phyloP scores from a whole-genome alignment of 2,888 invertebrate species.

The Esperia sulphurella region DNA sequence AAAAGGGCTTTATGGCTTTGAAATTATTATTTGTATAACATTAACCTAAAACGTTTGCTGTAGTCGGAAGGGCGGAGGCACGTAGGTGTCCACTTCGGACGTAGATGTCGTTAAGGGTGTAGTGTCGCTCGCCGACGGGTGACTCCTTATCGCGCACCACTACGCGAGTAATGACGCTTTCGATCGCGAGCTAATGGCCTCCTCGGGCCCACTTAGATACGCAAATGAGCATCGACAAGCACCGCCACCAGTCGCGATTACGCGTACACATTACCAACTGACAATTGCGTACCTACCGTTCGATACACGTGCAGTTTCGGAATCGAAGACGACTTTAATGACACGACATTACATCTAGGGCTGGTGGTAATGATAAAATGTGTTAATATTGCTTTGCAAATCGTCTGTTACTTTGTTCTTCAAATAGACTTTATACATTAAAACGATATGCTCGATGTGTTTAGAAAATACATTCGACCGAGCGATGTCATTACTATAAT shows the following conservation, averaged over 20 bases:
- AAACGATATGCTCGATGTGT: too few species aligned
- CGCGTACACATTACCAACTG: slow-evolving; percentile 41
- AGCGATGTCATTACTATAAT: too few species aligned
- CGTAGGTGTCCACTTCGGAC: slow-evolving; percentile 60
- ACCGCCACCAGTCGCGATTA: slow-evolving; percentile 46
- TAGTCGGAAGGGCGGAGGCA: slow-evolving; percentile 34
- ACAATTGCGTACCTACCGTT: slow-evolving; percentile 33
- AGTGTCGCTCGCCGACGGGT: slow-evolving; percentile 41
- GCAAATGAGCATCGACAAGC: slow-evolving; percentile 75
- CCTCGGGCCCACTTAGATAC: slow-evolving; percentile 75
- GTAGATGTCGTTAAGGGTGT: slow-evolving; percentile 60
- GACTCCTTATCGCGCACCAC: slow-evolving; percentile 66
- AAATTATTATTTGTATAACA: slow-evolving; percentile 2
- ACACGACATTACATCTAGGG: slow-evolving; percentile 4
- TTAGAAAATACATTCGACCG: too few species aligned
- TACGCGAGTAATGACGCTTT: slow-evolving; percentile 73
- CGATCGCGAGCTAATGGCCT: slow-evolving; percentile 76
- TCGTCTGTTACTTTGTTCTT: too few species aligned
- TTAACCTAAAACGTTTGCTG: not conserved
- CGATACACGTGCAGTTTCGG: slow-evolving; percentile 34
- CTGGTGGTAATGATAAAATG: slow-evolving; percentile 8
- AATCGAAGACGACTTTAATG: slow-evolving; percentile 11
- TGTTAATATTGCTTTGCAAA: not conserved
- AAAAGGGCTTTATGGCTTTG: slow-evolving; percentile 3
- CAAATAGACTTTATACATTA: too few species aligned